Evolutionary conservation across 2,113 vertebrate species (phyloP), one percentile per base, ranked within the genome.

Genomic region (Callithrix jacchus): DNA sequence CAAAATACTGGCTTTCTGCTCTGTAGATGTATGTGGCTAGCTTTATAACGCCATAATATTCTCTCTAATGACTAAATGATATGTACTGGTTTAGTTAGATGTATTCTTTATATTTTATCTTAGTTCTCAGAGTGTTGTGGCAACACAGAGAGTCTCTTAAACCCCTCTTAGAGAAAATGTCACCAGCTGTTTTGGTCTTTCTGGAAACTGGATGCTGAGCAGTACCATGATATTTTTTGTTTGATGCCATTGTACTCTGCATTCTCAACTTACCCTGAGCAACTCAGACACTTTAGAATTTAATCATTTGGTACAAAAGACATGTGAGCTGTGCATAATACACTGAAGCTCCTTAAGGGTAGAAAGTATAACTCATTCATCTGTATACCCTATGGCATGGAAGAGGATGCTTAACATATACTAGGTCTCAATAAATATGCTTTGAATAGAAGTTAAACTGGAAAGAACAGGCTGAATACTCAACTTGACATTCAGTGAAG

Each of bases 401-500:
- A 42, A 54, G 37, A 83, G 20, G 71, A n/a, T 54, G 6, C 5
- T 84, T 89, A 92, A 87, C 61, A 83, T 92, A 89, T n/a, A 93
- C 40, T 25, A 87, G 56, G 25, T 21, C 81, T 88, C 85, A 71
- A 49, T 92, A 96, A 95, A 94, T 90, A 20, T 88, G 32, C 61
- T 96, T 91, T 68, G 47, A 83, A 87, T 95, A 23, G 52, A 91
- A 94, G 21, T 93, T 90, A 70, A 92, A 93, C 92, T 83, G 66
- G 47, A 92, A 56, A 95, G n/a, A 92, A 10, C 61, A 87, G 18
- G 25, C 74, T 94, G 91, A 87, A 94, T 74, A 87, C 37, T 84
- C 45, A 86, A 92, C 61, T 90, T 70, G 90, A 87, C 88, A 87
- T 64, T 96, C 84, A 80, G 37, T 95, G 76, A 97, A 91, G 76